Conservation (phyloP, 2,797 vertebrate genomes). For the Syndactyla subalaris region DNA sequence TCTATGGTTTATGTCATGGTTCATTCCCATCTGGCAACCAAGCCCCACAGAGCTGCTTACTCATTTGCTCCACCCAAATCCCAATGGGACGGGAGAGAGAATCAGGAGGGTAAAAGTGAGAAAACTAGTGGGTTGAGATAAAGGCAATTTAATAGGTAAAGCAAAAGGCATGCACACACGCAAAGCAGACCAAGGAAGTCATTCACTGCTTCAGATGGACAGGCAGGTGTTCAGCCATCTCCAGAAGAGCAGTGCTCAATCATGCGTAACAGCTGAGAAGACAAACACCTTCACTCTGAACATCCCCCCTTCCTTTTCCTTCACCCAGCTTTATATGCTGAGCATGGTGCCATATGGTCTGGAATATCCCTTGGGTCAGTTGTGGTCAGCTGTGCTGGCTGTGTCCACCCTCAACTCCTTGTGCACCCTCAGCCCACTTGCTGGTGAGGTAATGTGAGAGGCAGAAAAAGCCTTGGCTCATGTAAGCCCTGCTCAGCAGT, state of each 20-base stretch:
- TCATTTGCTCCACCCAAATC: neutral
- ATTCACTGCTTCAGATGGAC: neutral
- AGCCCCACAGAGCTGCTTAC: neutral
- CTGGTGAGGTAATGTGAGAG: neutral
- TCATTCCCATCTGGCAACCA: neutral
- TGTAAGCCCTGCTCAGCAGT: neutral
- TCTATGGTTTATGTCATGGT: neutral
- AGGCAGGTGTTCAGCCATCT: neutral
- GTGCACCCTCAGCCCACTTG: rapidly evolving
- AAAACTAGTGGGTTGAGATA: rapidly evolving
- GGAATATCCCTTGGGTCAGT: neutral
- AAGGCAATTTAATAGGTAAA: neutral
- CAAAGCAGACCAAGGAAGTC: neutral
- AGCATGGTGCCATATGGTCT: too few species aligned
- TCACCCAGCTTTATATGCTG: neutral
- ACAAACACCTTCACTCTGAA: neutral
- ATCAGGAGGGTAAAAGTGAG: neutral
- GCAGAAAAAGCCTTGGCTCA: neutral
- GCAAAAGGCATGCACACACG: neutral
- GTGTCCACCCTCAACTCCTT: neutral
- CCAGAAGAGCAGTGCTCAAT: neutral
- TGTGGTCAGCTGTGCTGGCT: neutral
- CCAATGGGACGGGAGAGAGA: neutral
- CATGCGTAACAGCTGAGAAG: rapidly evolving
- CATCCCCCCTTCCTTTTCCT: neutral